A percentile compares a stretch with the other conserved stretches of the same genome.
Evolutionary conservation across 2,113 vertebrate genomes (phyloP).

Genomic region (Campylomormyrus numenius): DNA sequence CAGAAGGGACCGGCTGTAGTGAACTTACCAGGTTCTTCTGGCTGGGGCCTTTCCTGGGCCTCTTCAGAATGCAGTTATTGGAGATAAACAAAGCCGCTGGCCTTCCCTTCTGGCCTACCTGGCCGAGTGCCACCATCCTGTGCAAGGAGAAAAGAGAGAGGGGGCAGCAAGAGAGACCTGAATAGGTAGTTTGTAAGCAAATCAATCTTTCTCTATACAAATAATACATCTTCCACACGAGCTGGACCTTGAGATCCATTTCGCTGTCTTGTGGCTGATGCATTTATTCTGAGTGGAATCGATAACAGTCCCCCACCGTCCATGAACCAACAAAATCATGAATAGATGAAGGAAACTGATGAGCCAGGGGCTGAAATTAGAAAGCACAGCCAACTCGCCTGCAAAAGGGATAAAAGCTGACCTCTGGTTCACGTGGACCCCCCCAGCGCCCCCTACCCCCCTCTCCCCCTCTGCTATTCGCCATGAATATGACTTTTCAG

Average conservation of each 20-base stretch:
- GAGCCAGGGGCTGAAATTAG: background rate
- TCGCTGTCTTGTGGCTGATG: background rate
- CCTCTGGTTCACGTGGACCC: background rate
- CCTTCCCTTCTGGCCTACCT: background rate
- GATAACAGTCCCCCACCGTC: background rate
- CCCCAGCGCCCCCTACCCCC: background rate
- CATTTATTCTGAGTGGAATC: slow-evolving; percentile 13
- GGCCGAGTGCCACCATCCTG: background rate
- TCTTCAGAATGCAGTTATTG: background rate
- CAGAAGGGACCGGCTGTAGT: background rate
- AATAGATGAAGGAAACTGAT: background rate
- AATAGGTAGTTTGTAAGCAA: background rate
- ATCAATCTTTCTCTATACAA: slow-evolving; percentile 1
- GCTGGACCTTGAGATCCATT: background rate
- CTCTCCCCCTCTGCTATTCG: background rate
- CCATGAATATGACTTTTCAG: background rate
- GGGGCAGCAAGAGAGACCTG: background rate
- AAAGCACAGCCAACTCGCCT: background rate
- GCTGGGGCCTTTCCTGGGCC: background rate
- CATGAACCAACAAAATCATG: slow-evolving; percentile 18
- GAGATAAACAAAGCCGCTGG: background rate
- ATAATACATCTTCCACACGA: background rate
- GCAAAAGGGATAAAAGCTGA: background rate
- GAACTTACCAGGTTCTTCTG: background rate
- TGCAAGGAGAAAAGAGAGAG: background rate